phyloP scores from a whole-genome alignment of 2,797 vertebrate species.

The Poeciliopsis presidionis region DNA sequence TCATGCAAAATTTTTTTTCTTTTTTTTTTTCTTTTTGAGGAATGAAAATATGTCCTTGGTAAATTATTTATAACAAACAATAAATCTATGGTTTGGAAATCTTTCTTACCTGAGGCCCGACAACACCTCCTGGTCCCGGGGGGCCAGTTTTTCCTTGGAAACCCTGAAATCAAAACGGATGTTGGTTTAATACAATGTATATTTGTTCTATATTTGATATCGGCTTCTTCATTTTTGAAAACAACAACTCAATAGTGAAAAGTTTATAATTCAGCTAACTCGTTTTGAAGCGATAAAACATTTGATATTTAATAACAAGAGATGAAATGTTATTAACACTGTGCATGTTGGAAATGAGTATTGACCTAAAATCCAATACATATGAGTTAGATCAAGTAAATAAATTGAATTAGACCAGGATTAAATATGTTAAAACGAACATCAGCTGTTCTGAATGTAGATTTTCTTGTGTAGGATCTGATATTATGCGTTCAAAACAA shows the following conservation, averaged over 20 bases:
- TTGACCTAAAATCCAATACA: neutral
- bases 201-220: neutral
- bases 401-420: neutral
- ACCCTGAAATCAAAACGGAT: slow-evolving; percentile 79
- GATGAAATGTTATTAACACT: neutral
- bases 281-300: neutral
- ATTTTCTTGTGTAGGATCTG: neutral
- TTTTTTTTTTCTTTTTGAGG: neutral
- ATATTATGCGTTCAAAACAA: neutral
- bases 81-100: neutral
- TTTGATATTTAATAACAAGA: neutral
- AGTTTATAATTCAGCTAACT: neutral
- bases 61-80: neutral
- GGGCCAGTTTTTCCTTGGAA: slow-evolving; percentile 99
- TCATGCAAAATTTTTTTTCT: neutral
- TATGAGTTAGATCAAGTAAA: neutral
- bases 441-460: neutral
- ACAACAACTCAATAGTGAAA: neutral
- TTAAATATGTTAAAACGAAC: neutral
- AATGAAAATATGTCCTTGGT: neutral
- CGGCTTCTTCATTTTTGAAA: neutral
- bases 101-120: slow-evolving; percentile 92
- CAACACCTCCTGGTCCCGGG: slow-evolving; percentile 96
- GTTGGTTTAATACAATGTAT: neutral
- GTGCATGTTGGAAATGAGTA: neutral